These are phyloP conservation scores for Cremastinae sp. DNA, from an alignment of 2,888 invertebrate genomes.

Conservation along the genomic window DNA sequence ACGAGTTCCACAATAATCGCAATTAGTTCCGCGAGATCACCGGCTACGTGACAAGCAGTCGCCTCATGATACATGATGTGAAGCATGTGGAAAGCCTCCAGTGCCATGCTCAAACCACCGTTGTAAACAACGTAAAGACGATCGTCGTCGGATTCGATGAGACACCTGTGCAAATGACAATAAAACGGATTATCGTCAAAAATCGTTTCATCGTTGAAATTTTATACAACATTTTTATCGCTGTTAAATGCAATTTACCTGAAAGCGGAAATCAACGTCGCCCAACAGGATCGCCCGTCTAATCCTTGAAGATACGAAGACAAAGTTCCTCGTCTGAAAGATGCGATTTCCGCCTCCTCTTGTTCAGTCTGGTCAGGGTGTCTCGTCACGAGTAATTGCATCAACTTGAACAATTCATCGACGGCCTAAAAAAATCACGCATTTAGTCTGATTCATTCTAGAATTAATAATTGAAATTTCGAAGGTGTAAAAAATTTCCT, in stretches of 20 bases:
- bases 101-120: conserved; percentile 86
- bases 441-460: background rate
- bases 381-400: conserved; percentile 93
- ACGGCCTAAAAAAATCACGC: conserved; percentile 84
- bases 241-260: no score
- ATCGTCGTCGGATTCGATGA: conserved; percentile 95
- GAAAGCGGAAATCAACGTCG: conserved; percentile 94
- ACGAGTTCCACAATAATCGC: conserved; percentile 88
- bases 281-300: conserved; percentile 95
- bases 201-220: background rate
- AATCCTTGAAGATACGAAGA: conserved; percentile 93
- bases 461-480: background rate
- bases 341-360: conserved; percentile 90
- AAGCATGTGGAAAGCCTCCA: conserved; percentile 92
- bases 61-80: conserved; percentile 97
- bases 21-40: conserved; percentile 91
- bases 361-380: conserved; percentile 89
- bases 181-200: background rate
- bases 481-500: conserved; percentile 60
- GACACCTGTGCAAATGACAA: conserved; percentile 82
- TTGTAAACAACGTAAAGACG: conserved; percentile 94
- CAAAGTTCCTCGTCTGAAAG: conserved; percentile 91
- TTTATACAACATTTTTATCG: background rate
- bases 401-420: conserved; percentile 94
- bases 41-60: conserved; percentile 92